These are phyloP conservation scores for Lepilemur ruficaudatus DNA, from an alignment of 2,797 vertebrate genomes.

Conservation along the genomic window DNA sequence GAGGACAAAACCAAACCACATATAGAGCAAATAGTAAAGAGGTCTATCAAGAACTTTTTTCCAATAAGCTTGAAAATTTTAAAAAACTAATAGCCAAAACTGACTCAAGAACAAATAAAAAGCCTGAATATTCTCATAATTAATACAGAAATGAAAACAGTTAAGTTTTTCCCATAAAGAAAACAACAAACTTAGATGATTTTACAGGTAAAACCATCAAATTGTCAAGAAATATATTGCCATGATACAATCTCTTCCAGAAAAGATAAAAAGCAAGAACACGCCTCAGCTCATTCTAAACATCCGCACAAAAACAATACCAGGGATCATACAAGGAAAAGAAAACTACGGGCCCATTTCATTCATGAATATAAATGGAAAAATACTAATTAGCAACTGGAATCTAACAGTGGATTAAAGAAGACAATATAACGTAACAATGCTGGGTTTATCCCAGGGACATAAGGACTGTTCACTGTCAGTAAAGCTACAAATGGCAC, in stretches of 20 bases:
- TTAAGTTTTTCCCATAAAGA: background rate
- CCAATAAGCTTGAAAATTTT: background rate
- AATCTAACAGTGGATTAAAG: background rate
- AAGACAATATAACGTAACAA: background rate
- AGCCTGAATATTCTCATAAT: background rate
- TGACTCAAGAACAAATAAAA: background rate
- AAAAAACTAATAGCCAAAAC: background rate
- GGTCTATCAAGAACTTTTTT: background rate
- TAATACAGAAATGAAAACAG: background rate
- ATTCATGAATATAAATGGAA: background rate
- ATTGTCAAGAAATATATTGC: background rate
- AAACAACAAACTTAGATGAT: background rate
- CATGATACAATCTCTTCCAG: background rate
- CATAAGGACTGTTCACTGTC: background rate
- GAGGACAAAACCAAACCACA: background rate
- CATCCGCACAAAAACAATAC: background rate
- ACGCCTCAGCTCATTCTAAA: background rate
- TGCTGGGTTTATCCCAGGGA: background rate
- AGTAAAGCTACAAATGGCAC: background rate
- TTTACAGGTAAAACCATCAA: background rate
- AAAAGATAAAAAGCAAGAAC: background rate
- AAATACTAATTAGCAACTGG: background rate
- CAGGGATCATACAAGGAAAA: background rate
- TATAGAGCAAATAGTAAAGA: background rate
- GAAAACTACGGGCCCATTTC: background rate